Evolutionary conservation across 2,113 vertebrate genomes (phyloP).

Genomic region (Arvicanthis niloticus): DNA sequence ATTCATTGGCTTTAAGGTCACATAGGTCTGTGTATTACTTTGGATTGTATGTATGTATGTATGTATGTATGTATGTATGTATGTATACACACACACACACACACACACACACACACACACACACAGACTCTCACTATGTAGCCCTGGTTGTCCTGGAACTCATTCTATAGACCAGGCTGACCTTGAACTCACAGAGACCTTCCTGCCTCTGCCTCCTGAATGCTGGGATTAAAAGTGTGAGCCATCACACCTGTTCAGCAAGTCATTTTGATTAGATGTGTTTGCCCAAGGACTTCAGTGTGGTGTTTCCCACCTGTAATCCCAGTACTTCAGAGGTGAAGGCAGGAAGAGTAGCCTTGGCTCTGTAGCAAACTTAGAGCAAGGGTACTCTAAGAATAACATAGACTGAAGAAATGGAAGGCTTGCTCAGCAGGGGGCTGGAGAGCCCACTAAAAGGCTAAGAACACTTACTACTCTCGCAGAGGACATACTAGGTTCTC

Average conservation of each 20-base stretch:
- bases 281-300: background rate
- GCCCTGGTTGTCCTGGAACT: background rate
- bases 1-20: background rate
- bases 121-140: background rate
- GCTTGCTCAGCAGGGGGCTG: no score
- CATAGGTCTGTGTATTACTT: background rate
- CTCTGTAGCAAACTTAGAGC: background rate
- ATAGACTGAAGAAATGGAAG: slow-evolving; percentile 36
- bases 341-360: background rate
- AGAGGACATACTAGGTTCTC: background rate
- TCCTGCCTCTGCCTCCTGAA: background rate
- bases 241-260: background rate
- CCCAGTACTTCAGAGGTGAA: background rate
- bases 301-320: background rate
- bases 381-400: slow-evolving; percentile 12
- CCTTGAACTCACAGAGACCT: background rate
- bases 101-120: no score
- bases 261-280: background rate
- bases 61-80: no score
- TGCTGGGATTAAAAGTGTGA: background rate
- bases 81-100: no score
- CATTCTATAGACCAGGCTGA: background rate
- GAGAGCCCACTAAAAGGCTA: background rate
- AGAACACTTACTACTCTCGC: background rate
- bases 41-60: no score